Percentiles rank a stretch among this genome's conserved stretches.
Conservation (phyloP, 53 echinoderm and acorn worm species). For the Arbacia lixula region DNA sequence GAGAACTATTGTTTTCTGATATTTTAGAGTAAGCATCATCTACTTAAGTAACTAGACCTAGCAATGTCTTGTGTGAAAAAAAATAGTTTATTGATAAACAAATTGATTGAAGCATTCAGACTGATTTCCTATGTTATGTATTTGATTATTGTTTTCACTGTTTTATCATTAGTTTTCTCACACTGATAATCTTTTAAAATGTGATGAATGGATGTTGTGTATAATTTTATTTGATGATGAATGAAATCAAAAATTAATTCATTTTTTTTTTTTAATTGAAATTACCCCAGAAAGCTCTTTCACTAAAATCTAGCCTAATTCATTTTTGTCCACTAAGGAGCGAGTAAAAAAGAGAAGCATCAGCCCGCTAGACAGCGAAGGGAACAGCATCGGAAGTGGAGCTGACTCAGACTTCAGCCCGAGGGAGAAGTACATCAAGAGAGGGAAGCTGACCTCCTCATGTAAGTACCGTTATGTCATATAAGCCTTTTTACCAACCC, state of each 20-base stretch:
- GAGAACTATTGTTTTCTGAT: too few species aligned
- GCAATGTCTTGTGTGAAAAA: too few species aligned
- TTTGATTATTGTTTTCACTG: too few species aligned
- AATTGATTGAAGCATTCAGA: too few species aligned
- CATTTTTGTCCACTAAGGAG: slow-evolving; percentile 52
- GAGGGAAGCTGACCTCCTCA: background rate
- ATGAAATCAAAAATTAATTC: background rate
- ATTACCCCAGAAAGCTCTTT: background rate
- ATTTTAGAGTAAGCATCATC: too few species aligned
- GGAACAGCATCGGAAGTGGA: slow-evolving; percentile 85
- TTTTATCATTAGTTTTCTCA: background rate
- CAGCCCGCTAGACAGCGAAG: slow-evolving; percentile 92
- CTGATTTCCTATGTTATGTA: too few species aligned
- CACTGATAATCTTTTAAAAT: too few species aligned
- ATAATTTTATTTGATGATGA: background rate
- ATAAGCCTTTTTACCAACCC: background rate
- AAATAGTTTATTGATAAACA: too few species aligned
- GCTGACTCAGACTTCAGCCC: slow-evolving; percentile 68
- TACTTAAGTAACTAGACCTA: too few species aligned
- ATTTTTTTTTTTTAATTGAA: background rate
- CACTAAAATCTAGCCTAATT: too few species aligned
- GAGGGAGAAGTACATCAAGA: slow-evolving; percentile 33
- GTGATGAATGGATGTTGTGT: background rate
- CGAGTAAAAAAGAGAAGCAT: slow-evolving; percentile 78
- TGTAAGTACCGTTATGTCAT: too few species aligned